phyloP scores from a whole-genome alignment of 2,888 invertebrate genomes.

The Bimastos eiseni region DNA sequence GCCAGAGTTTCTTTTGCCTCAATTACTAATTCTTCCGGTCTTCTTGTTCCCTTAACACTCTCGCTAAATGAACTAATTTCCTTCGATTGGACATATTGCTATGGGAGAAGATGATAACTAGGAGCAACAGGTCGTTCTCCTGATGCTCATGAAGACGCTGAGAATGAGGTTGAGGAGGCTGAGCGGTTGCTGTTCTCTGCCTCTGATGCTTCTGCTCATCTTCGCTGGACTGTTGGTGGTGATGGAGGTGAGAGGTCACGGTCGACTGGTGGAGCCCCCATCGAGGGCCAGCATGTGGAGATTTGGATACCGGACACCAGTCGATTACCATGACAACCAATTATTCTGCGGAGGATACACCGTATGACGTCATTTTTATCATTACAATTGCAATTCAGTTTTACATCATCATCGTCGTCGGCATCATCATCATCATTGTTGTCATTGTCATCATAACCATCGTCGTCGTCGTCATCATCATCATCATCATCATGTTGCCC shows the following conservation, averaged over 20 bases:
- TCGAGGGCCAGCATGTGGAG: conserved; percentile 93
- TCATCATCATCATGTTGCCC: neutral
- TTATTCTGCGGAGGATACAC: conserved; percentile 42
- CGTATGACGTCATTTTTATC: conserved; percentile 16
- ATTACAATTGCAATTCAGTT: neutral
- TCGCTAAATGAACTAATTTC: neutral
- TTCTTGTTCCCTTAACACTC: neutral
- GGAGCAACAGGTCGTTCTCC: neutral
- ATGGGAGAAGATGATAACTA: neutral
- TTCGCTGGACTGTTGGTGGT: neutral
- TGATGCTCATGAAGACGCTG: neutral
- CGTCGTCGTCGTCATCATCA: neutral
- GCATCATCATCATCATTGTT: neutral
- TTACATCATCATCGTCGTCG: neutral
- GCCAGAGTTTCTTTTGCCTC: neutral
- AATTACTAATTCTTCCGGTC: neutral
- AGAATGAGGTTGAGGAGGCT: neutral
- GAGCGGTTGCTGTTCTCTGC: neutral
- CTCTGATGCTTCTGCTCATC: neutral
- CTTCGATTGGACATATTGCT: neutral
- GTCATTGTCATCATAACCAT: neutral
- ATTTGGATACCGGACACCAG: conserved; percentile 86
- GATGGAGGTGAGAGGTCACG: conserved; percentile 61
- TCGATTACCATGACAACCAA: conserved; percentile 42
- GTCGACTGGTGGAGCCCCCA: conserved; percentile 87